Evolutionary conservation across 2,888 invertebrate genomes (phyloP), one percentile per base, ranked within the genome.

Genomic region (Zootermopsis nevadensis): DNA sequence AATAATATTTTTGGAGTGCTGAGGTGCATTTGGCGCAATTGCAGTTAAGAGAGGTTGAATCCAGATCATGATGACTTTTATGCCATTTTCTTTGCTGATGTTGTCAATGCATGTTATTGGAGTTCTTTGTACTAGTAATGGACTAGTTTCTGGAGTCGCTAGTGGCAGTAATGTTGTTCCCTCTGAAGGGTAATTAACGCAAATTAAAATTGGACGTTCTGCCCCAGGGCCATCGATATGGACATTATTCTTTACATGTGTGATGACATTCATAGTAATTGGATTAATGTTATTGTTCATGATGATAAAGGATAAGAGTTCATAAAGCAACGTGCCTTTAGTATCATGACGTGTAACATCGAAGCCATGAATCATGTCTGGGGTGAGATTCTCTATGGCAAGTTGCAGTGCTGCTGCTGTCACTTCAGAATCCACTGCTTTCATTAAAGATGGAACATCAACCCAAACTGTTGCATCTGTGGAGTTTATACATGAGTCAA

Each of bases 361-460:
- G 35, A 72, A 72, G 15, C 35, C 72, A 22, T 35, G 33, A 72
- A 72, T 72, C 8, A 31, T 19, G 19, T 72, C 35, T 35, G 72
- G 72, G 1, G 72, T 72, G 7, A 72, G 72, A 19, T 35, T 35
- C 1, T 72, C 31, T 35, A 22, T 38, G 22, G 35, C 72, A 35
- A 38, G 6, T 72, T 72, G 12, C 31, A 72, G 15, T 35, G 72
- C 24, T 72, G 19, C 24, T 35, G 33, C 72, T 35, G 72, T 30
- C 3, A 72, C 72, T 35, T 38, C 22, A 19, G 33, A 24, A n/a
- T 35, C 72, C n/a, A 72, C 72, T 35, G 72, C 72, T 72, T 35
- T 72, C 72, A 38, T 31, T 35, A 72, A 72, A 72, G 72, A 72
- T 35, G 72, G 35, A 72, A 72, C 35, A 35, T 72, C 72, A 22